Base-by-base conservation (phyloP, 92 coral and sea anemone species). In the Porites evermanni region DNA sequence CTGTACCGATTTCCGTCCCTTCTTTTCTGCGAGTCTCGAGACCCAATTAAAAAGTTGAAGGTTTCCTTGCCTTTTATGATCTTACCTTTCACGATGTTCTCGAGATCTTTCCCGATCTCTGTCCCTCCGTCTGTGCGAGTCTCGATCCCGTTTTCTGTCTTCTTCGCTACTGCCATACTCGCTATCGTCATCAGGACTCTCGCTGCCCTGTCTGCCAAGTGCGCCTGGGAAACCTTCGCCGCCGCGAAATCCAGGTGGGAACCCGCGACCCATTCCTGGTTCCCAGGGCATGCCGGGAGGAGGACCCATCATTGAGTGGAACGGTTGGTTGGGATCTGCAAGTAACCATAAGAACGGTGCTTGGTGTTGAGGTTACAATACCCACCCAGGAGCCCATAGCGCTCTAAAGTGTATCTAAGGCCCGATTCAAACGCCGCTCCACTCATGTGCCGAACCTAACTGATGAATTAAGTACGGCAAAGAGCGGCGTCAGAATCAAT, bases 161-260 rank as follows among this genome's bases (percentile, higher is more conserved):
- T 96, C 99, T 32, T 95, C 99, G 66, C 99, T 96, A 66, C 99
- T 95, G 38, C 81, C 98, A 82, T 84, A 94, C 81, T 96, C 99
- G 72, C 99, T 96, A 51, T 96, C 99, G 3, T 96, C 99, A 75
- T 96, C 95, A 21, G 93, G 96, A 67, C 93, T 94, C 78, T 94
- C 98, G 90, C 94, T 94, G 53, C 94, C 96, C n/a, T 91, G 95
- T 82, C 98, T 75, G 70, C 74, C 90, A 14, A 94, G 80, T 44
- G 94, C 91, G 38, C 93, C 93, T 23, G 96, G 93, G 74, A 94
- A 94, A 66, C 88, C 93, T 74, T 93, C 98, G 47, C 47, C 98
- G 7, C 47, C 47, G 66, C 98, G 94, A 85, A 94, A 94, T 69
- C 91, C 95, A 18, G 98, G 98, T 65, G 91, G 86, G 64, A 94